Percentiles rank a stretch among this genome's conserved stretches.
Conservation (phyloP, 2,888 invertebrate species). For the Ashinkailepas kermadecensis region DNA sequence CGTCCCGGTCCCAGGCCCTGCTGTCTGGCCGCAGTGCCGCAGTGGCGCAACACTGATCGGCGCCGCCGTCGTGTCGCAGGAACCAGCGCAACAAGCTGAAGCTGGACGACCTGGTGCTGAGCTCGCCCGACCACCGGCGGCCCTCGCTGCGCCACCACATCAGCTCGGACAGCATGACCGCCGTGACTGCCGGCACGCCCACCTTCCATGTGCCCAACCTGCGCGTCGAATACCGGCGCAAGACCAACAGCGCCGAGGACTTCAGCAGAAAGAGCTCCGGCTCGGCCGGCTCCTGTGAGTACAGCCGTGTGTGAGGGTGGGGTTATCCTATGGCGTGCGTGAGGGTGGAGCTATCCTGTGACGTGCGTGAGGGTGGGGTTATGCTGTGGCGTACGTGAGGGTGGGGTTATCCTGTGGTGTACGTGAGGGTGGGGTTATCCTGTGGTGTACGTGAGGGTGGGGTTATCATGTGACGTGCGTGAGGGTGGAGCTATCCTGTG, state of each 20-base stretch:
- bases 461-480: too few relatives aligned
- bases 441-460: too few relatives aligned
- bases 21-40: too few relatives aligned
- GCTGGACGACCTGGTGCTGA: conserved; percentile 57
- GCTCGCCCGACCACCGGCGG: conserved; percentile 60
- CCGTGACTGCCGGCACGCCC: conserved; percentile 25
- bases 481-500: too few relatives aligned
- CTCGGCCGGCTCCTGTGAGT: conserved; percentile 16
- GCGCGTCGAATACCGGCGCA: conserved; percentile 44
- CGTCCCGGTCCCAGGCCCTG: too few relatives aligned
- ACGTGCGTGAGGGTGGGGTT: too few relatives aligned
- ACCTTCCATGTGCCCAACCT: conserved; percentile 32
- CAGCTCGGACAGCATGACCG: conserved; percentile 62
- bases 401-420: not conserved
- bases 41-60: too few relatives aligned
- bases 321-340: too few relatives aligned
- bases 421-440: not conserved
- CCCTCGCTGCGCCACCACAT: conserved; percentile 61
- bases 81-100: conserved; percentile 84
- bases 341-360: too few relatives aligned
- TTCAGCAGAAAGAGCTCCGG: conserved; percentile 47
- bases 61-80: conserved; percentile 42
- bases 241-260: conserved; percentile 83
- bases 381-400: not conserved
- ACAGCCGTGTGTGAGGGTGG: too few relatives aligned